A percentile compares a stretch with the other conserved stretches of the same genome.
These are phyloP conservation scores for Brachystomella parvula DNA, from an alignment of 1,140 invertebrate genomes.

Conservation along the genomic window DNA sequence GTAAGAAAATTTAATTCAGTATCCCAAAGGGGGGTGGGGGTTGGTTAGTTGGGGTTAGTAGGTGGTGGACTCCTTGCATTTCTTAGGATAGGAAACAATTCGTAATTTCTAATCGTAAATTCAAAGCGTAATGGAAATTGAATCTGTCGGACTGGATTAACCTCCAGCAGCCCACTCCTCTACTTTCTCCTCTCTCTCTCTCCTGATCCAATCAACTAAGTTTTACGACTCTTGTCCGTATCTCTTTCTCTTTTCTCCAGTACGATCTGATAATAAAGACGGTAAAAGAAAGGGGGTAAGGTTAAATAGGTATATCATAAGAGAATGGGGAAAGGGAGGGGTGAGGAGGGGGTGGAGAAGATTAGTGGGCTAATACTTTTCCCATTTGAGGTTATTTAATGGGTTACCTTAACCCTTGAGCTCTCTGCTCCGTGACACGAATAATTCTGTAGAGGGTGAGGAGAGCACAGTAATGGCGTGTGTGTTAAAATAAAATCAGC, in stretches of 20 bases:
- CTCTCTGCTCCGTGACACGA: neutral
- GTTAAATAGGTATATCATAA: no score
- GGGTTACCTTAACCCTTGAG: neutral
- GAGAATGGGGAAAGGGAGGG: no score
- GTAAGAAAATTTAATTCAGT: no score
- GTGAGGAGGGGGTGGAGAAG: neutral
- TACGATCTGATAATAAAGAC: neutral
- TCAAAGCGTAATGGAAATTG: neutral
- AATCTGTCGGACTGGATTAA: neutral
- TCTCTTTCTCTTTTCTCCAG: neutral
- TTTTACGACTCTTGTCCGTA: neutral
- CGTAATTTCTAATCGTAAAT: neutral
- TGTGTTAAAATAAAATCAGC: constrained; percentile 7
- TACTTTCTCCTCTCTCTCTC: neutral
- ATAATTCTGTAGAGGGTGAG: neutral
- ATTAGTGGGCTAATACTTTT: neutral
- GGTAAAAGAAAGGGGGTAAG: no score
- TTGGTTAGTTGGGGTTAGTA: no score
- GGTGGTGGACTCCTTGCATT: no score
- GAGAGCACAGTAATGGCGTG: neutral
- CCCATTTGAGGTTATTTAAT: constrained; percentile 8
- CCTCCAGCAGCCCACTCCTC: neutral
- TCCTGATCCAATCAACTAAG: neutral
- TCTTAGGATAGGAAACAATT: no score
- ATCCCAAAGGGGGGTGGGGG: no score